Evolutionary conservation across 2,888 invertebrate species (phyloP), one percentile per base, ranked within the genome.

Genomic region (Xestia rhomboidea): DNA sequence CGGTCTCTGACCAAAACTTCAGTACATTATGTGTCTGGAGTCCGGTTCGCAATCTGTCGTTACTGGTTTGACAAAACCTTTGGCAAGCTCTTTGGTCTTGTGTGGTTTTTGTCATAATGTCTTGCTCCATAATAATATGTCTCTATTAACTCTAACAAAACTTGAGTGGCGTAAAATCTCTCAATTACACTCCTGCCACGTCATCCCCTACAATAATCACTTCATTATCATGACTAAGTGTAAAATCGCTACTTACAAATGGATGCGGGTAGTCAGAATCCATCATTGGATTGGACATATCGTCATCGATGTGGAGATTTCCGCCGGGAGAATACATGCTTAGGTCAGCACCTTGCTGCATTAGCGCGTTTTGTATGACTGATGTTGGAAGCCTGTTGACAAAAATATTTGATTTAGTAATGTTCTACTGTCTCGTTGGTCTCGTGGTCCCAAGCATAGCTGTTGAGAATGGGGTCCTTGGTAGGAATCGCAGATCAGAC

Each of bases 241-340:
- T 68, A 71, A 77, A 75, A 82, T 62, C 68, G 49, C 75, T 86
- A 96, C 96, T 96, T 89, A 96, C 96, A 72, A 93, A 96, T 86
- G 93, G 92, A 90, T 95, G 92, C 75, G 94, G 90, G 88, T 94
- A 96, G 79, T 95, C 95, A 0, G 90, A 89, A 75, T 95, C 95
- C 86, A 93, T 88, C 95, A 94, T 95, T 44, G 94, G 93, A 79
- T 95, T 95, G 44, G 96, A 95, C 91, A 96, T 92, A n/a, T 96
- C 96, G 73, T 95, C 96, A 73, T 96, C 96, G 2, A 94, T 94
- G 89, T 94, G 95, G 5, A 92, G 93, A 84, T 91, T 96, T 82
- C 94, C 94, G 24, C 94, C 95, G n/a, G 94, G 96, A 0, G 96
- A 96, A 85, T 96, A 97, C 93, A 97, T 93, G 91, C 96, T 96